A percentile compares a stretch with the other conserved stretches of the same genome.
Evolutionary conservation across 2,797 vertebrate genomes (phyloP).

Genomic region (Chelmon rostratus): DNA sequence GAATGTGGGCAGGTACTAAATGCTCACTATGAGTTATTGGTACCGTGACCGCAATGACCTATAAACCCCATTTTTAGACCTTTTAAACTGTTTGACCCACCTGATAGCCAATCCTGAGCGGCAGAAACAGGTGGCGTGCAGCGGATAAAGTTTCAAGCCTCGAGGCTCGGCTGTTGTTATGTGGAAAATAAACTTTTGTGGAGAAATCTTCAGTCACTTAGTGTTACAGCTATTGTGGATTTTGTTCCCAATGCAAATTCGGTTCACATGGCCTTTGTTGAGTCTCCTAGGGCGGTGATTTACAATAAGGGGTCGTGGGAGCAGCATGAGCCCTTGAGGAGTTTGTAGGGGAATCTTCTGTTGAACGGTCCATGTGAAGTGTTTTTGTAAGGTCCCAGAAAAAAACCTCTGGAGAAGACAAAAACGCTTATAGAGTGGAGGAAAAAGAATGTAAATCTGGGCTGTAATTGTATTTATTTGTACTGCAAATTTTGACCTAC

Average conservation of each 20-base stretch:
- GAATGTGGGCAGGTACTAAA: conserved; percentile 54
- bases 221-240: conserved; percentile 30
- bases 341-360: neutral
- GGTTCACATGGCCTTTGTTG: conserved; percentile 43
- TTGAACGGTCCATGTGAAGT: neutral
- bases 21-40: conserved; percentile 37
- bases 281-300: conserved; percentile 34
- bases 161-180: conserved; percentile 11
- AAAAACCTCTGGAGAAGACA: conserved; percentile 1
- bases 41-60: conserved; percentile 30
- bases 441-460: neutral
- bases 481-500: neutral
- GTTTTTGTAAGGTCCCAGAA: neutral
- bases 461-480: neutral
- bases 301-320: conserved; percentile 53
- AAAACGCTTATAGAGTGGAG: neutral
- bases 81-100: neutral
- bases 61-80: conserved; percentile 20
- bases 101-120: neutral
- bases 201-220: conserved; percentile 51
- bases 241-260: conserved; percentile 36
- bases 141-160: conserved; percentile 53
- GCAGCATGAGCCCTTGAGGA: neutral
- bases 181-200: conserved; percentile 55
- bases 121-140: conserved; percentile 42